Evolutionary conservation across 2,888 invertebrate species (phyloP).

Genomic region (Pristionchus maxplancki): DNA sequence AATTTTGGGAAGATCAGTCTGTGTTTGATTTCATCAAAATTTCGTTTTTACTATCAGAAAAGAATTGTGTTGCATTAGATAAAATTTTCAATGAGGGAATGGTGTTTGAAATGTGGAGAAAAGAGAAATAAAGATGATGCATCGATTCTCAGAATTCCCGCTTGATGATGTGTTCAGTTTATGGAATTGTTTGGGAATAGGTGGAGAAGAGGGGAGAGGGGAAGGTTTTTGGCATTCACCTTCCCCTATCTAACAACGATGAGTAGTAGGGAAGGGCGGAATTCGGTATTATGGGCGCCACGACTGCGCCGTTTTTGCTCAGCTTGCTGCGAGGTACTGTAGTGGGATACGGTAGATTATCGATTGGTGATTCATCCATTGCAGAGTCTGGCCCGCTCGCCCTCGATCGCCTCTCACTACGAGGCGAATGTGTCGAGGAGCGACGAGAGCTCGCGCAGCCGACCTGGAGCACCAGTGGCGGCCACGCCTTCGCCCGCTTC

Average conservation of each 20-base stretch:
- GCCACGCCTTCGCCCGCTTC: neutral
- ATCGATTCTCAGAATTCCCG: neutral
- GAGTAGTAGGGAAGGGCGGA: neutral
- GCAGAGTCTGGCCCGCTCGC: constrained; percentile 23
- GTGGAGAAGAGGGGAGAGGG: neutral
- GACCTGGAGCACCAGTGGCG: neutral
- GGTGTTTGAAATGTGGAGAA: neutral
- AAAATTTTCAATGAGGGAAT: neutral
- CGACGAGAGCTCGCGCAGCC: neutral
- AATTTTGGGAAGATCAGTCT: no score
- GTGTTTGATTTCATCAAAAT: no score
- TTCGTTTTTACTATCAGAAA: no score
- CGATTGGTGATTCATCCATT: neutral
- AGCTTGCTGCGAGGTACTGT: neutral
- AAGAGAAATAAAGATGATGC: neutral
- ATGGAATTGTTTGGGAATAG: constrained; percentile 28
- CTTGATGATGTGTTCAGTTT: neutral
- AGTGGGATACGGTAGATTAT: constrained; percentile 15
- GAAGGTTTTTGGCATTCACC: neutral
- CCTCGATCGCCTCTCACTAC: neutral
- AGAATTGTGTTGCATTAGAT: no score
- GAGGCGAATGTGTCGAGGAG: neutral
- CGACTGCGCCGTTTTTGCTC: constrained; percentile 10
- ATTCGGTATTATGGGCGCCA: neutral
- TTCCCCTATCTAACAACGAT: neutral